A percentile compares a stretch with the other conserved stretches of the same genome.
Conservation (phyloP, 2,113 vertebrate genomes). For the Scomber colias region DNA sequence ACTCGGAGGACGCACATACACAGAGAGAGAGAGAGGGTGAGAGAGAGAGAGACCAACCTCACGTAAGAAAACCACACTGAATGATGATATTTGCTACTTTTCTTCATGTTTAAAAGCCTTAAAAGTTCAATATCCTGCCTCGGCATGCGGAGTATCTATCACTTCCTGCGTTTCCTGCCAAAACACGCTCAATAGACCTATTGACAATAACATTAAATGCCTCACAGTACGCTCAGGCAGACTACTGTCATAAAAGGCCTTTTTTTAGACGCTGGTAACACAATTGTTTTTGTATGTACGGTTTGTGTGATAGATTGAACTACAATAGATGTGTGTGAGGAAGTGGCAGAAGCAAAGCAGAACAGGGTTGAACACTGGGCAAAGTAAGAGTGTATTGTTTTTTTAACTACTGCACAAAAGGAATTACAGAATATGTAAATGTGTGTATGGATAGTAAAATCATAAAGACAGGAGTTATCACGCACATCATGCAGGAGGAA, state of each 20-base stretch:
- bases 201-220: too few relatives aligned
- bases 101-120: background rate
- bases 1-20: slow-evolving; percentile 23
- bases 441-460: background rate
- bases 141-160: background rate
- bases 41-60: slow-evolving; percentile 12
- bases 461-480: background rate
- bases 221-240: background rate
- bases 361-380: too few relatives aligned
- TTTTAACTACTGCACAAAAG: background rate
- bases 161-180: slow-evolving; percentile 3
- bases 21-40: too few relatives aligned
- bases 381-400: background rate
- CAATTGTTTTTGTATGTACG: too few relatives aligned
- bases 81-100: background rate
- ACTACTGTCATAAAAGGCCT: too few relatives aligned
- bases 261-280: too few relatives aligned
- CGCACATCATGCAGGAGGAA: too few relatives aligned
- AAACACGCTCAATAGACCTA: too few relatives aligned
- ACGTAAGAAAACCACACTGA: slow-evolving; percentile 52
- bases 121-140: fast-evolving
- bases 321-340: background rate
- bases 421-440: background rate
- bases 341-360: background rate
- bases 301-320: background rate